Evolutionary conservation across 2,888 invertebrate species (phyloP), one percentile per base, ranked within the genome.

Genomic region (Nysson spinosus): DNA sequence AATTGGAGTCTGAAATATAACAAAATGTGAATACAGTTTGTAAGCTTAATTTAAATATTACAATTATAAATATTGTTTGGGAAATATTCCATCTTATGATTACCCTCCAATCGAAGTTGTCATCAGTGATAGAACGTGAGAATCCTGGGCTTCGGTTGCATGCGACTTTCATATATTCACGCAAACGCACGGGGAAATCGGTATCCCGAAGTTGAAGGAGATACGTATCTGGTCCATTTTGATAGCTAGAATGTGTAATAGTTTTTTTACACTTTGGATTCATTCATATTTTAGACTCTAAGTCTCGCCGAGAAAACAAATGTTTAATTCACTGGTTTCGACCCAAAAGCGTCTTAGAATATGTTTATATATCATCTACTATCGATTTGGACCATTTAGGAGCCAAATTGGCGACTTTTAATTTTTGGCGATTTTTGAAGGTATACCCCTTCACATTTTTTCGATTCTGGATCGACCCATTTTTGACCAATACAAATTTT

Each of bases 211-310:
- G 90, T 85, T 98, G 98, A 35, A 99, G 91, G 4, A 99, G 89
- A 87, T 98, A 97, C 0, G 98, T 98, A 86, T 99, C 98, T 0
- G 98, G 98, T 0, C 99, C 98, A 87, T 96, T 94, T 89, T 98
- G 97, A 88, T 98, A 98, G 83, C 96, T 96, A 22, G 3, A 51
- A 70, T 52, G 80, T 20, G n/a, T n/a, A n/a, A n/a, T 26, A 4
- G 14, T 56, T 19, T 12, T 1, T 28, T 14, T 4, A 26, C 11
- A 4, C 2, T 7, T 11, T 7, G n/a, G 4, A 0, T 5, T 16
- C 19, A 30, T 19, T 30, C 3, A 24, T 6, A 12, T 39, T 40
- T 52, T 11, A 5, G 12, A 42, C 40, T 28, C 2, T 34, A n/a
- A n/a, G n/a, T n/a, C n/a, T n/a, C n/a, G n/a, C n/a, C n/a, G n/a